Evolutionary conservation across 2,797 vertebrate genomes (phyloP), one percentile per base, ranked within the genome.

Genomic region (Hephaestus fuliginosus): DNA sequence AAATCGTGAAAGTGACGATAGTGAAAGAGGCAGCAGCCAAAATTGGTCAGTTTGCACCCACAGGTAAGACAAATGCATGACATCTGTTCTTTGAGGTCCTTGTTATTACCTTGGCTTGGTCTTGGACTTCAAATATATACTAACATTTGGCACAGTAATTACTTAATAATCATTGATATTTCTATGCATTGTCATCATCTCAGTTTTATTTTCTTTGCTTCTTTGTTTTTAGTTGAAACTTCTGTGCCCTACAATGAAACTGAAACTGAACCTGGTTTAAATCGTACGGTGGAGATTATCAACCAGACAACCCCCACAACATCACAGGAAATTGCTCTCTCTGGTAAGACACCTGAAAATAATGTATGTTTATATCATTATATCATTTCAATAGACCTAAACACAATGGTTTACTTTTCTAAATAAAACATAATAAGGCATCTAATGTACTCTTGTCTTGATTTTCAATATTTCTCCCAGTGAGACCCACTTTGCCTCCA

Each of bases 401-500:
- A 82, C 49, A 46, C 7, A 28, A 7, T 39, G 1, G 69, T 52
- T 57, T 1, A 14, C 2, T 79, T 51, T 71, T 15, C 13, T 53
- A 36, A 25, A 51, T 0, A 22, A 20, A 3, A 30, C 25, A 22
- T 14, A 33, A 15, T 1, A 63, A 53, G 52, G 2, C n/a, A 25
- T 43, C n/a, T 77, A 44, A 74, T 28, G 13, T 62, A 14, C 46
- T 33, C 10, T 52, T 76, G 1, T 51, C 9, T 53, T 22, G n/a
- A 44, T 73, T 69, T 33, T 70, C 46, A 25, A 9, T 56, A 15
- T 84, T 49, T 81, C 60, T 60, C 49, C 2, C 84, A 95, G 89
- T 65, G 64, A 70, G 0, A 60, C 78, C 95, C 41, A 84, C 88
- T 15, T 87, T 91, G 88, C 89, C 94, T 86, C 89, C 95, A 63